phyloP scores from a whole-genome alignment of 2,888 invertebrate genomes.

The Himalopsyche japonica region DNA sequence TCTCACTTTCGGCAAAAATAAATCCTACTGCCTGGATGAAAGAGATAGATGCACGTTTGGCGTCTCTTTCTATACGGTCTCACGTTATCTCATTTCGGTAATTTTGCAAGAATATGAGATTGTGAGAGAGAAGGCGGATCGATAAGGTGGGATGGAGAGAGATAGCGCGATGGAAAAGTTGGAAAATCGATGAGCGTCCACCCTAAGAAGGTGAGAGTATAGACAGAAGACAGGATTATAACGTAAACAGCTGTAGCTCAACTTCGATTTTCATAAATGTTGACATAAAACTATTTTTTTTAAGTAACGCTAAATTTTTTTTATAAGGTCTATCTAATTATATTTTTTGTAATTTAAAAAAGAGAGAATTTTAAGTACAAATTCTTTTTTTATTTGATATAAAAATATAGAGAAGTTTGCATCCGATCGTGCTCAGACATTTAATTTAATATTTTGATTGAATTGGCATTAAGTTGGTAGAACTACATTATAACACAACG shows the following conservation, averaged over 20 bases:
- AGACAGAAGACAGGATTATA: neutral
- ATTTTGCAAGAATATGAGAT: neutral
- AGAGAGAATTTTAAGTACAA: too few relatives aligned
- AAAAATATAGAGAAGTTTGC: too few relatives aligned
- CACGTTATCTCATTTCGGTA: neutral
- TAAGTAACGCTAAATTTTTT: too few relatives aligned
- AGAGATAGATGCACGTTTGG: neutral
- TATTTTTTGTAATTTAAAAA: too few relatives aligned
- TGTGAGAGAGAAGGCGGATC: neutral
- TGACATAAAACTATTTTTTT: too few relatives aligned
- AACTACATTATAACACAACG: too few relatives aligned
- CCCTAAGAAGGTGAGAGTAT: neutral
- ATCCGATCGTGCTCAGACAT: too few relatives aligned
- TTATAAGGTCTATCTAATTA: too few relatives aligned
- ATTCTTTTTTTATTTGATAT: too few relatives aligned
- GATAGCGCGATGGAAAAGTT: neutral
- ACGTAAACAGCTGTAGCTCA: neutral
- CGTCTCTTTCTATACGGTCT: neutral
- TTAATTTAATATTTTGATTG: too few relatives aligned
- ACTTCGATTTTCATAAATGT: neutral
- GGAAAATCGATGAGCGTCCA: neutral
- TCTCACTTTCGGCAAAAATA: neutral
- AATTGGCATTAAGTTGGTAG: too few relatives aligned
- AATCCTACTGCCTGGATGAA: neutral
- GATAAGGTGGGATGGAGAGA: neutral